These are phyloP conservation scores for Poeciliopsis gracilis DNA, from an alignment of 2,797 vertebrate species.

Conservation along the genomic window DNA sequence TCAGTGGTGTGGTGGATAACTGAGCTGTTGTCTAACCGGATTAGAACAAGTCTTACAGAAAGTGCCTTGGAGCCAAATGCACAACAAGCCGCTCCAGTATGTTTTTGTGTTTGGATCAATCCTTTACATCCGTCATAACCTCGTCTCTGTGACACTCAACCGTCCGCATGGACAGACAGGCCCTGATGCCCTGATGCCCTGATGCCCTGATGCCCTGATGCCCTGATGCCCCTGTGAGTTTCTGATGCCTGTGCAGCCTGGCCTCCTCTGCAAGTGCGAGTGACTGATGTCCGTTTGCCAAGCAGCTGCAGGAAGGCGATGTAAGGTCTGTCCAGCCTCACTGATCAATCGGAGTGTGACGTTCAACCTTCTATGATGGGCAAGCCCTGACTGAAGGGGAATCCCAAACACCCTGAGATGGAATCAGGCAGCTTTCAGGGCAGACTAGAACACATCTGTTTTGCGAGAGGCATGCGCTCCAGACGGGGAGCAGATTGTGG, in stretches of 20 bases:
- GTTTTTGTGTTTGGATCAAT: neutral
- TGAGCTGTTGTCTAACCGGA: neutral
- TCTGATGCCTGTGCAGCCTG: neutral
- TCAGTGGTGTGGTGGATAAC: too few species aligned
- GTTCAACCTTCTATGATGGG: too few species aligned
- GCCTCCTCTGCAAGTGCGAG: neutral
- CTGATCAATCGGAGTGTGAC: too few species aligned
- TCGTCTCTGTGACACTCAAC: neutral
- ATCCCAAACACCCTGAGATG: neutral
- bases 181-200: too few species aligned
- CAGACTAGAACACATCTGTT: neutral
- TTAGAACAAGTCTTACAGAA: neutral
- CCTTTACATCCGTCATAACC: neutral
- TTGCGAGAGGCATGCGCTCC: neutral
- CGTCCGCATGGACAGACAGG: neutral
- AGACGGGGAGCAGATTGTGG: neutral
- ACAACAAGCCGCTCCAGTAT: neutral
- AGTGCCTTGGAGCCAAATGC: neutral
- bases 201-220: neutral
- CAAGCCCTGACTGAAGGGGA: neutral
- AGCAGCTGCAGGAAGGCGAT: too few species aligned
- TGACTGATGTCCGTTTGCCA: too few species aligned
- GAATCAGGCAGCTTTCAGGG: neutral
- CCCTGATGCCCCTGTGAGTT: neutral
- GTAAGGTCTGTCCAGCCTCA: too few species aligned